A percentile compares a stretch with the other conserved stretches of the same genome.
phyloP scores from a whole-genome alignment of 2,113 vertebrate genomes.

The Falcunculus frontatus region DNA sequence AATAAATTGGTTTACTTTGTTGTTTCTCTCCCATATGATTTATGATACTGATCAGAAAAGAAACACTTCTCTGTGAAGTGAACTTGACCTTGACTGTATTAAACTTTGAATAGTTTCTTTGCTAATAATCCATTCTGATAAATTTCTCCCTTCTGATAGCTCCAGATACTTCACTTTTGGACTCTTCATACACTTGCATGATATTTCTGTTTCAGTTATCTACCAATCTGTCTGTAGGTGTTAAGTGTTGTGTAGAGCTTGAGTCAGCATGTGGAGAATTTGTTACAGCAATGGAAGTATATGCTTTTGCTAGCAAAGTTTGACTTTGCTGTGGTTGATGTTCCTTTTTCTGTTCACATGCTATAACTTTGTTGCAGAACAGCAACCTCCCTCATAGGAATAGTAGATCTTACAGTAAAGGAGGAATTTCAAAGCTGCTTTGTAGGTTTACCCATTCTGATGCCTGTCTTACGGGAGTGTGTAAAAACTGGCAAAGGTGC shows the following conservation, averaged over 20 bases:
- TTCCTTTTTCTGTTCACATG: neutral
- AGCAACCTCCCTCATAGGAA: neutral
- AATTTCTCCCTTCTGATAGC: neutral
- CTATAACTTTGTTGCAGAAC: neutral
- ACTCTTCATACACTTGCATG: neutral
- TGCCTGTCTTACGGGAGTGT: neutral
- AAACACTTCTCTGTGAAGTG: neutral
- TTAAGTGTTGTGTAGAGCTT: neutral
- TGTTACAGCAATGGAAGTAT: neutral
- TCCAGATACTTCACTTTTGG: neutral
- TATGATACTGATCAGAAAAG: neutral
- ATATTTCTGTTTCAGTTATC: neutral
- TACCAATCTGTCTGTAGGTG: neutral
- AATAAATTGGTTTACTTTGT: neutral
- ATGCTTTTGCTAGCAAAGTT: neutral
- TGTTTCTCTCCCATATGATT: neutral
- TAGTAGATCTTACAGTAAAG: neutral
- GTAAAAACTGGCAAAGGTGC: neutral
- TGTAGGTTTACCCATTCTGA: neutral
- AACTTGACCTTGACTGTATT: neutral
- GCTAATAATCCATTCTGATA: neutral
- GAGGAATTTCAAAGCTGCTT: neutral
- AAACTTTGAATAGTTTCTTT: neutral
- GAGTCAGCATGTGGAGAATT: neutral
- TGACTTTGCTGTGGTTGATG: neutral